Evolutionary conservation across 2,113 vertebrate species (phyloP).

Genomic region (Actenoides lindsayi): DNA sequence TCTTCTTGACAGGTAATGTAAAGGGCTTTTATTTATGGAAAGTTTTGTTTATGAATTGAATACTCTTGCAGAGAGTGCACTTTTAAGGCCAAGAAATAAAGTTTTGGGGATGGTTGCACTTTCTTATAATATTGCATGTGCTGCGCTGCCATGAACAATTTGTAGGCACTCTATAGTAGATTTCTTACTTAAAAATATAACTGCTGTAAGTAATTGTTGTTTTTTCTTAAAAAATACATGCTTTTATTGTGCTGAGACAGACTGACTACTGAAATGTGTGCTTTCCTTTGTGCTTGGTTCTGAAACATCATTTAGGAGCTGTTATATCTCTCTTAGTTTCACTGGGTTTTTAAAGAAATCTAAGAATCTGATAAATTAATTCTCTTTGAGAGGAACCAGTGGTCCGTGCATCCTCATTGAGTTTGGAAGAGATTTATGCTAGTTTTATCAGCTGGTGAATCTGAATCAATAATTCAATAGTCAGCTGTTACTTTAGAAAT

Average conservation of each 20-base stretch:
- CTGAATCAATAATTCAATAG: background rate
- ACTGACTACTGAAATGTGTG: background rate
- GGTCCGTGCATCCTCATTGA: background rate
- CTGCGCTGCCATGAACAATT: background rate
- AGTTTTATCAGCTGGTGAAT: background rate
- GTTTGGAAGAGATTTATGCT: background rate
- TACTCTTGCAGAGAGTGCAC: background rate
- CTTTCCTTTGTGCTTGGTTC: background rate
- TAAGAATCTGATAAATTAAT: background rate
- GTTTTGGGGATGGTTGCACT: background rate
- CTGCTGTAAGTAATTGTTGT: background rate
- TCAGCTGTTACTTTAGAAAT: background rate
- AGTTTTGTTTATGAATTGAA: constrained; percentile 7
- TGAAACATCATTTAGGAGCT: background rate
- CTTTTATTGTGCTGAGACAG: background rate
- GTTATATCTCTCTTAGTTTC: background rate
- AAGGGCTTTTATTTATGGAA: background rate
- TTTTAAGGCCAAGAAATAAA: constrained; percentile 13
- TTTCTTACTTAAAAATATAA: constrained; percentile 3
- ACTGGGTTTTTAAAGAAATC: background rate
- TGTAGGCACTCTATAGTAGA: background rate
- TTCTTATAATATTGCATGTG: background rate
- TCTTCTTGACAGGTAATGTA: background rate
- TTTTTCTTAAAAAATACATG: background rate
- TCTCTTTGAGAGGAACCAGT: background rate